Evolutionary conservation across 2,113 vertebrate genomes (phyloP), one percentile per base, ranked within the genome.

Genomic region (Dasyprocta punctata): DNA sequence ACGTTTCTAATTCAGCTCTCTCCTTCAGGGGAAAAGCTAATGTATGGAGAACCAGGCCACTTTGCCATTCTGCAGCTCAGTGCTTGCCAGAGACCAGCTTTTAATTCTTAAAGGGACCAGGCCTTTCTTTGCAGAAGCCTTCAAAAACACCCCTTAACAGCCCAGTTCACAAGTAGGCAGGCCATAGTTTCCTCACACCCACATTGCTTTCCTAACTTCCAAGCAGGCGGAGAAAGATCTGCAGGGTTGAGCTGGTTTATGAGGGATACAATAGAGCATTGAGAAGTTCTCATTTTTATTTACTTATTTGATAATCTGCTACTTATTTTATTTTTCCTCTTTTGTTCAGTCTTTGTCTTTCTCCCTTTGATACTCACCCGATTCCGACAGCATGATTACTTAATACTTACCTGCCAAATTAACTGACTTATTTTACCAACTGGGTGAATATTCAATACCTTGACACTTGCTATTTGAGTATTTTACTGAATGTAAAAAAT

Each of bases 401-500:
- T 99, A 99, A 99, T 99, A 98, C 98, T 99, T 94, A 99, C 98
- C 98, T 99, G 99, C 98, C 98, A 99, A 99, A 99, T 99, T 99
- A 99, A 99, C 98, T 98, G 99, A 98, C 97, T 99, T 99, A 99
- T 99, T 99, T 99, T 99, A 99, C 98, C 99, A 99, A 99, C 97
- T 98, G 98, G 97, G 95, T 98, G 95, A 98, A 98, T 98, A 98
- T 98, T 98, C 96, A 97, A 97, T 98, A 98, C 95, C 98, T 98
- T 98, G 98, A 98, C 98, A 98, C 95, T 98, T 47, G 0, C 83
- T 98, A 98, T 98, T 98, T 98, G 98, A 99, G 97, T 97, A 91
- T 98, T 94, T 91, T 97, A 98, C 95, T 96, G 95, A 93, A 97
- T 98, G 96, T 98, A 2, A 28, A 47, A 97, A 96, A 93, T 63